Percentiles rank a stretch among this genome's conserved stretches.
These are phyloP conservation scores for Solenodon paradoxus DNA, from an alignment of 2,113 vertebrate genomes.

Conservation along the genomic window DNA sequence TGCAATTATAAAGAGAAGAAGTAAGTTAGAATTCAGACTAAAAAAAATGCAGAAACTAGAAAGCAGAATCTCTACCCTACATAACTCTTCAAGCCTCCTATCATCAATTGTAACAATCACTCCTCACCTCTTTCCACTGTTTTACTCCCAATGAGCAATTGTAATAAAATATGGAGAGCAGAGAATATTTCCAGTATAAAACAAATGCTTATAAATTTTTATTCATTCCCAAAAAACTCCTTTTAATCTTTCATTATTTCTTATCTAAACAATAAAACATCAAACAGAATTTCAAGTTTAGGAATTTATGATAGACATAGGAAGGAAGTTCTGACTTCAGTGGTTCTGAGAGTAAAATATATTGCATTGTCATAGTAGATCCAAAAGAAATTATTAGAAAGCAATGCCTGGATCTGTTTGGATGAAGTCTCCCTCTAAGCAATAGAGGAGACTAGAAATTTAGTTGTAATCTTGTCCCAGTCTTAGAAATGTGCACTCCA, in stretches of 20 bases:
- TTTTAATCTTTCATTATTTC: background rate
- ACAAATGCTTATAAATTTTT: background rate
- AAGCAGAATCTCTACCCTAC: background rate
- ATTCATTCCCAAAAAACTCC: constrained; percentile 12
- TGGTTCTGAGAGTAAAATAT: background rate
- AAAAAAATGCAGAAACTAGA: background rate
- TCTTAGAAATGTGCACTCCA: constrained; percentile 42
- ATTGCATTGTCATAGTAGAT: background rate
- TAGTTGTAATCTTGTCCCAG: constrained; percentile 7
- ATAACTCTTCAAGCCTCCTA: background rate
- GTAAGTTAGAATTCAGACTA: background rate
- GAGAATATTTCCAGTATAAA: background rate
- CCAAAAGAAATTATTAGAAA: constrained; percentile 56
- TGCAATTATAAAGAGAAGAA: background rate
- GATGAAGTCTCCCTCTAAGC: constrained; percentile 27
- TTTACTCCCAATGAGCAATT: background rate
- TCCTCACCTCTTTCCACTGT: background rate
- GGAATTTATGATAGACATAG: background rate
- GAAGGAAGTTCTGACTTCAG: background rate
- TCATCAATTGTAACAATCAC: background rate
- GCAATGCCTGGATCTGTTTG: constrained; percentile 6
- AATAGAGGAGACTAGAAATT: constrained; percentile 6
- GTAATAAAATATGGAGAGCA: background rate
- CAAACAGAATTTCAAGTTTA: constrained; percentile 25
- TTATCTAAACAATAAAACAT: background rate